These are phyloP conservation scores for Meloidogyne hapla DNA, from an alignment of 1,140 invertebrate genomes.

Conservation along the genomic window DNA sequence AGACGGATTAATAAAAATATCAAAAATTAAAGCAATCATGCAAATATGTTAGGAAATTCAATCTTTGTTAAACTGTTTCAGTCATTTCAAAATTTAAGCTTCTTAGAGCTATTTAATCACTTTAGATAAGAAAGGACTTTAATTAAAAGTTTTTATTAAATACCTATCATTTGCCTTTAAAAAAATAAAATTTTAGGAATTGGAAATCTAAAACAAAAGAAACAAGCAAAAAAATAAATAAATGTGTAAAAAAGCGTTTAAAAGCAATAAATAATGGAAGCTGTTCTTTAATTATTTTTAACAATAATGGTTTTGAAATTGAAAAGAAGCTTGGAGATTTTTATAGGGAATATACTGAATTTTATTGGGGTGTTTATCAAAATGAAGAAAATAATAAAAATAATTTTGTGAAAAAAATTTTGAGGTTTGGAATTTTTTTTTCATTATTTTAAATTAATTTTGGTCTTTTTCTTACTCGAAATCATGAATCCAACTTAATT, in stretches of 20 bases:
- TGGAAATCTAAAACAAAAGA: background rate
- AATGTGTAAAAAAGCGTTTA: background rate
- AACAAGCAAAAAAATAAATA: slow-evolving; percentile 1
- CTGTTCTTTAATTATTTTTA: background rate
- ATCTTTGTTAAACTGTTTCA: no score
- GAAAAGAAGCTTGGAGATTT: background rate
- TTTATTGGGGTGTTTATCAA: background rate
- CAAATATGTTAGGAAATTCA: no score
- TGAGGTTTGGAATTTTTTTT: background rate
- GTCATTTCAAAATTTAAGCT: no score
- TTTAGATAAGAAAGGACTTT: no score
- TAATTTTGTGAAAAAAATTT: background rate
- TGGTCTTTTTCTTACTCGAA: no score
- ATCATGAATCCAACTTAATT: no score
- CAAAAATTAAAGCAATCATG: no score
- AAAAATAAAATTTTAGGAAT: background rate
- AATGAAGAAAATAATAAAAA: slow-evolving; percentile 4
- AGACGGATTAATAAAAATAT: no score
- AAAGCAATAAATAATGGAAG: background rate
- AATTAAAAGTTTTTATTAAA: no score
- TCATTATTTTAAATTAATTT: no score
- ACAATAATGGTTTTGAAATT: background rate
- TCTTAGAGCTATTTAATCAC: no score
- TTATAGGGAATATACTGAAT: background rate
- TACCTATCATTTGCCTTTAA: no score